phyloP scores from a whole-genome alignment of 2,797 vertebrate species.

The Rhabdophis nuchalis region DNA sequence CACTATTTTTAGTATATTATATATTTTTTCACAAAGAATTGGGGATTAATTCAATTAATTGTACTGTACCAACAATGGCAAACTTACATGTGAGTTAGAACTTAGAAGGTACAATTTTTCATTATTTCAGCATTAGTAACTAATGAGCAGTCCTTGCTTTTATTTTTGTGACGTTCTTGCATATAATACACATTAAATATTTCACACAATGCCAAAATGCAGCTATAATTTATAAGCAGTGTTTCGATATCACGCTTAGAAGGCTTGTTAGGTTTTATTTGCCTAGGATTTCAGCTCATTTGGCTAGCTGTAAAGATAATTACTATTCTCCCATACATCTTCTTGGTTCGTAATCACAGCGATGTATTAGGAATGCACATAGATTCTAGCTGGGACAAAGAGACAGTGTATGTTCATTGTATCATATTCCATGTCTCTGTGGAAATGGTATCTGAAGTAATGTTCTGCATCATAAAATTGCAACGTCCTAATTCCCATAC shows the following conservation, averaged over 20 bases:
- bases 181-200: not conserved
- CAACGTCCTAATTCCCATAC: constrained; percentile 40
- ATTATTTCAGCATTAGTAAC: not conserved
- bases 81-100: not conserved
- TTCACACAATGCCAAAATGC: constrained; percentile 42
- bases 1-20: not conserved
- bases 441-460: constrained; percentile 42
- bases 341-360: constrained; percentile 42
- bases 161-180: not conserved
- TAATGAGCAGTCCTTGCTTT: not conserved
- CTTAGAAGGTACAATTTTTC: not conserved
- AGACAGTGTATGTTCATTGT: constrained; percentile 33
- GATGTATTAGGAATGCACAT: constrained; percentile 35
- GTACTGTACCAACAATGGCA: not conserved
- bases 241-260: constrained; percentile 27
- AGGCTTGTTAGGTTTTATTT: constrained; percentile 42
- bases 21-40: not conserved
- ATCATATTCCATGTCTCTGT: constrained; percentile 43
- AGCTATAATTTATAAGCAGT: constrained; percentile 21
- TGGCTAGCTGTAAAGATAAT: constrained; percentile 15
- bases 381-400: constrained; percentile 35
- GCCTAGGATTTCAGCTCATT: constrained; percentile 38
- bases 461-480: constrained; percentile 39
- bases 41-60: not conserved
- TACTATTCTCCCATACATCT: constrained; percentile 37